Evolutionary conservation across 1,140 invertebrate genomes (phyloP).

Genomic region (Monochamus saltuarius): DNA sequence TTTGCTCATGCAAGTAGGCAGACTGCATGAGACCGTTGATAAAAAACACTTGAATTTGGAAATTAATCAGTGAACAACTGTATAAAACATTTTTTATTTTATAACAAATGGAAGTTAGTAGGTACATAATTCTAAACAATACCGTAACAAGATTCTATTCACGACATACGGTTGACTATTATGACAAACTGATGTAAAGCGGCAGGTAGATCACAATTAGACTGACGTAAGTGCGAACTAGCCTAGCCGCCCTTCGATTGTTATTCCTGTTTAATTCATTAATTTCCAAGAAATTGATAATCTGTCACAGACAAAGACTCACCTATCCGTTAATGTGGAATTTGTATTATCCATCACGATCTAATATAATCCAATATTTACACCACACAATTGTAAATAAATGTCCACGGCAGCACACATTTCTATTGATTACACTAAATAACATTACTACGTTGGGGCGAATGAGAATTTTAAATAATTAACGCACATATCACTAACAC

Average conservation of each 20-base stretch:
- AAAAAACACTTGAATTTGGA: no score
- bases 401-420: slow-evolving; percentile 36
- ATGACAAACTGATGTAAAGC: slow-evolving; percentile 9
- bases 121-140: slow-evolving; percentile 18
- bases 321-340: slow-evolving; percentile 32
- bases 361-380: slow-evolving; percentile 29
- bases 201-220: slow-evolving; percentile 18
- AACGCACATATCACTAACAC: no score
- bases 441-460: slow-evolving; percentile 26
- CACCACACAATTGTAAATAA: slow-evolving; percentile 33
- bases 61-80: not conserved
- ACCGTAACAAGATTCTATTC: slow-evolving; percentile 18
- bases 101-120: not conserved
- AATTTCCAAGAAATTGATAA: slow-evolving; percentile 20
- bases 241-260: slow-evolving; percentile 24
- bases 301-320: slow-evolving; percentile 6
- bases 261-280: slow-evolving; percentile 12
- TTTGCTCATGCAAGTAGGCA: not conserved
- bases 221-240: slow-evolving; percentile 19
- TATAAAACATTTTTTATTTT: not conserved
- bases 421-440: slow-evolving; percentile 27
- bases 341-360: slow-evolving; percentile 35
- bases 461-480: not conserved
- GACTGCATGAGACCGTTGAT: not conserved
- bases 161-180: slow-evolving; percentile 17